A percentile compares a stretch with the other conserved stretches of the same genome.
Conservation (phyloP, 2,113 vertebrate genomes). For the Bubo blakistoni region DNA sequence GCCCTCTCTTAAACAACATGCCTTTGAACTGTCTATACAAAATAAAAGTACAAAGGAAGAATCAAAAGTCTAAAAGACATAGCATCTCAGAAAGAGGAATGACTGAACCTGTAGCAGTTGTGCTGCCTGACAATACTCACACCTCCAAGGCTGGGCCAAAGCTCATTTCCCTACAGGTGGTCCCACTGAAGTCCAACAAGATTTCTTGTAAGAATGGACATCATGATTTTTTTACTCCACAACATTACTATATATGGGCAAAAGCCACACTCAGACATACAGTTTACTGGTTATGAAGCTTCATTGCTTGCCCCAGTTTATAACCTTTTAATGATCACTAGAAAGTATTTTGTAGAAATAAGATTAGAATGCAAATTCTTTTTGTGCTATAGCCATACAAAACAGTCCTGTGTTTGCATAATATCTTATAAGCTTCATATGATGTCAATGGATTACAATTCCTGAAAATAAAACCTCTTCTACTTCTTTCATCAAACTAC, state of each 20-base stretch:
- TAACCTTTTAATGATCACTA: background rate
- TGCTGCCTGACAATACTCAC: background rate
- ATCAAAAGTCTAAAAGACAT: background rate
- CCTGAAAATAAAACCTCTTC: background rate
- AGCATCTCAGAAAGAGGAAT: background rate
- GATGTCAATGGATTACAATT: background rate
- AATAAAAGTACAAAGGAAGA: background rate
- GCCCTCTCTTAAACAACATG: background rate
- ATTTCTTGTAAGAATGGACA: background rate
- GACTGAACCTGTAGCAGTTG: background rate
- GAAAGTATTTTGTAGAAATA: background rate
- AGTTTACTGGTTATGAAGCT: background rate
- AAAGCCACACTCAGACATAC: background rate
- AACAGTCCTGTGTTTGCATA: background rate
- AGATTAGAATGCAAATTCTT: background rate
- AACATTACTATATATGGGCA: background rate
- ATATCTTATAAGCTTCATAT: background rate
- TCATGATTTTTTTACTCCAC: background rate
- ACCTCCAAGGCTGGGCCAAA: background rate
- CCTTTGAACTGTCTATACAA: background rate
- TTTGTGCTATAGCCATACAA: background rate
- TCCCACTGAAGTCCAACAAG: accelerated
- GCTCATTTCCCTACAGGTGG: background rate
- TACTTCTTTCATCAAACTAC: background rate
- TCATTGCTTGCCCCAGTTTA: background rate